Base-by-base conservation (phyloP, 2,888 invertebrate species). In the Augochlorella aurata region DNA sequence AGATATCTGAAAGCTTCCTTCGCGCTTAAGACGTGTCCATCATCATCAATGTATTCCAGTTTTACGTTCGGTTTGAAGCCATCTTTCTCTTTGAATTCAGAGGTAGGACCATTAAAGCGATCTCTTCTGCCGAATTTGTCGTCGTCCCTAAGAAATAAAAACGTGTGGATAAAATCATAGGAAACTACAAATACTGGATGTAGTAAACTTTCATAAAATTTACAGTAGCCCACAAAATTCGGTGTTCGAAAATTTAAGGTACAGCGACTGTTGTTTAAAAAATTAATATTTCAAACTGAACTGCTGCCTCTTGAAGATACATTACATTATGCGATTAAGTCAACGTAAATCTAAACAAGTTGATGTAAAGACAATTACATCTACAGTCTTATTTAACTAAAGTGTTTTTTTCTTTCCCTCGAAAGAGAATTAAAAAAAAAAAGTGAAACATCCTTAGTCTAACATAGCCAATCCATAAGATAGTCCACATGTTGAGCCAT, bases 1-100 rank as follows among this genome's bases (percentile, higher is more conserved):
- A 99, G 95, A 94, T 98, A 98, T 87, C 98, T 95, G 94, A 99
- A 99, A 69, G 99, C 99, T 95, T 99, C 99, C 94, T 99, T 99
- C 77, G 97, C 96, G 90, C 97, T 97, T 81, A 99, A 95, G 89
- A 97, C 95, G 77, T 98, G 97, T 0, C 99, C 99, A 91, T 97
- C 97, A 92, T 99, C 99, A 94, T 99, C 99, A 86, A 98, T 98
- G 94, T 99, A 99, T 93, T 99, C 98, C 90, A 99, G 94, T 94
- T 98, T 98, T 58, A 99, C 97, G 93, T 97, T 97, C 1, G 99
- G 99, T 91, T 97, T 97, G 94, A 98, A 99, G 80, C 95, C 95
- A 74, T 96, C 96, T 93, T 98, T 98, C 93, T 99, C 98, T 92
- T 97, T 97, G 94, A 99, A 99, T 81, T 99, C 98, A 83, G 96